Base-by-base conservation (phyloP, 1,140 invertebrate genomes). In the Heliconius hewitsoni region DNA sequence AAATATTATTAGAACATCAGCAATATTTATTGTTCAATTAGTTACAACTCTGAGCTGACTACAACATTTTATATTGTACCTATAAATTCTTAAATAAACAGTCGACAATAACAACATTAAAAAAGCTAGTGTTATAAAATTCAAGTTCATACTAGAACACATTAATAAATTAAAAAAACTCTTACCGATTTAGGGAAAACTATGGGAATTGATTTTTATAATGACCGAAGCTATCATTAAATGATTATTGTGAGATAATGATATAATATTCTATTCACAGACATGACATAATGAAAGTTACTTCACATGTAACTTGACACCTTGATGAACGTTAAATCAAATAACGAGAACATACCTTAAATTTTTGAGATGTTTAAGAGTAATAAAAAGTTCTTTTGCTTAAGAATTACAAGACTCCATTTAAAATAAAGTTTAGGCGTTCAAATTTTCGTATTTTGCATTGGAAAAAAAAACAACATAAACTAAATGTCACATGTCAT, bases 211-310 rank as follows among this genome's bases (percentile, higher is more conserved):
- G 23, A 60, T 66, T 66, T 13, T 23, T 30, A 66, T 27, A 66
- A 30, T 30, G 23, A 66, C 27, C 13, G 1, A 30, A 66, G 23
- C 60, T 66, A 5, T 18, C 37, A 37, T 34, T 74, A 72, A 81
- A 78, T 81, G 71, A 81, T 77, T 78, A 81, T 72, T 57, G 34
- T 39, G 50, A 18, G 42, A 79, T 39, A 73, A 80, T 84, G 79
- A 85, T 83, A 81, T 81, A 84, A 81, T 79, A 81, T 82, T 92
- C 91, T 94, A 94, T 91, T 92, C 90, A 81, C 87, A 89, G 91
- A 85, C 92, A 94, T 94, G 93, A 94, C 93, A 94, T 94, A 93
- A 94, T 92, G 88, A 89, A 92, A 91, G 88, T 93, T 92, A 87
- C 88, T 89, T 89, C 85, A 90, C 81, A 82, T 87, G 92, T 91